Evolutionary conservation across 2,797 vertebrate genomes (phyloP).

Genomic region (Hafferia zeledoni): DNA sequence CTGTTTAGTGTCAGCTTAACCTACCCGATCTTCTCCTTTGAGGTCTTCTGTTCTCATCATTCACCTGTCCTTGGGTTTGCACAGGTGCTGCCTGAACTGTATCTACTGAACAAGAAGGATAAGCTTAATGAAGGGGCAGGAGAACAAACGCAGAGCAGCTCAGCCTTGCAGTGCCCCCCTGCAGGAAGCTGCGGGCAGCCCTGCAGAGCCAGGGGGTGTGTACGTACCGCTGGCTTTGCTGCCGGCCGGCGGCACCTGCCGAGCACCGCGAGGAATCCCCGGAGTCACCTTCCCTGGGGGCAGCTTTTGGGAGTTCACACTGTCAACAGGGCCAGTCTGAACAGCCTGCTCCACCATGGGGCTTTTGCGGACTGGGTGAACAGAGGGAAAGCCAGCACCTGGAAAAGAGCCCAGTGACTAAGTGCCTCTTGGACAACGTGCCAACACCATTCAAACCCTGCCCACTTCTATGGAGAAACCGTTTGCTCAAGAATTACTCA

Average conservation of each 20-base stretch:
- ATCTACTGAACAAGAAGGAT: constrained; percentile 66
- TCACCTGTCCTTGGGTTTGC: constrained; percentile 77
- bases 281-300: constrained; percentile 73
- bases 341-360: constrained; percentile 97
- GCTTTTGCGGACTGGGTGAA: constrained; percentile 83
- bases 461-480: neutral
- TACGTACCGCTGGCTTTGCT: constrained; percentile 60
- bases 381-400: constrained; percentile 83
- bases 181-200: neutral
- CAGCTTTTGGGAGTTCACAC: constrained; percentile 75
- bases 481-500: neutral
- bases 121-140: neutral
- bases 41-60: constrained; percentile 87
- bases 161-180: neutral
- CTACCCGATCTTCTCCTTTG: constrained; percentile 88
- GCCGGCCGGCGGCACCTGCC: constrained; percentile 66
- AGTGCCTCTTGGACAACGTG: neutral
- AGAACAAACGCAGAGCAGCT: neutral
- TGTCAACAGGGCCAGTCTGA: constrained; percentile 87
- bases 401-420: constrained; percentile 13
- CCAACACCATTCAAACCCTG: neutral
- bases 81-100: constrained; percentile 70
- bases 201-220: fast-evolving
- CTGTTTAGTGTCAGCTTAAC: neutral
- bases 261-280: constrained; percentile 68